Evolutionary conservation across 2,888 invertebrate genomes (phyloP).

Genomic region (Hypercompe scribonia): DNA sequence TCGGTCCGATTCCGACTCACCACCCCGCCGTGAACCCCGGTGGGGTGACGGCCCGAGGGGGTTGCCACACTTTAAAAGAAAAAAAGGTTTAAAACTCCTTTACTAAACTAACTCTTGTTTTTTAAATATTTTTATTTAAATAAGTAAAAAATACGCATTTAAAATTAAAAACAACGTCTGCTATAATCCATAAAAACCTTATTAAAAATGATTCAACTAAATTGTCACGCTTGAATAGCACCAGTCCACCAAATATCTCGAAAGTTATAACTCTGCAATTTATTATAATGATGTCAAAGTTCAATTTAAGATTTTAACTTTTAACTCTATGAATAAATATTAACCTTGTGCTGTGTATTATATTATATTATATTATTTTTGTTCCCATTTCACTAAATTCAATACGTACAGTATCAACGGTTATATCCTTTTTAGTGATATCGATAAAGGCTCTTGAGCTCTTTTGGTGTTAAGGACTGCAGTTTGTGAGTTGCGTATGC

Average conservation of each 20-base stretch:
- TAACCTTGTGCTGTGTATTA: slow-evolving; percentile 22
- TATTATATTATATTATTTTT: too few relatives aligned
- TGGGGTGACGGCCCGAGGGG: too few relatives aligned
- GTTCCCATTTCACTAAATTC: slow-evolving; percentile 41
- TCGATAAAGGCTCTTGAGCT: slow-evolving; percentile 12
- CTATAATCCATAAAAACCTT: background rate
- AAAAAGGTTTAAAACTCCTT: too few relatives aligned
- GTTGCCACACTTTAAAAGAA: too few relatives aligned
- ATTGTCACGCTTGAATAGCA: slow-evolving; percentile 28
- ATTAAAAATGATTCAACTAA: slow-evolving; percentile 28
- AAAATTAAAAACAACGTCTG: background rate
- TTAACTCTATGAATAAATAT: slow-evolving; percentile 46
- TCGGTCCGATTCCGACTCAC: too few relatives aligned
- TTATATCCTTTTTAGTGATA: slow-evolving; percentile 11
- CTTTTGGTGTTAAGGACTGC: background rate
- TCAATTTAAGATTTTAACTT: slow-evolving; percentile 48
- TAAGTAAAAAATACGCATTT: background rate
- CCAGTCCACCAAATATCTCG: slow-evolving; percentile 31
- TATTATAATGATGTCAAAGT: slow-evolving; percentile 59
- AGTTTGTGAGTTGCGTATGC: slow-evolving; percentile 2
- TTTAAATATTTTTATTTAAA: background rate
- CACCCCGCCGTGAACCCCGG: too few relatives aligned
- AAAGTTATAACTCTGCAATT: slow-evolving; percentile 52
- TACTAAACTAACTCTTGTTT: background rate
- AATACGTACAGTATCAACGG: slow-evolving; percentile 24